Evolutionary conservation across 1,140 invertebrate species (phyloP).

Genomic region (Leptinotarsa texana): DNA sequence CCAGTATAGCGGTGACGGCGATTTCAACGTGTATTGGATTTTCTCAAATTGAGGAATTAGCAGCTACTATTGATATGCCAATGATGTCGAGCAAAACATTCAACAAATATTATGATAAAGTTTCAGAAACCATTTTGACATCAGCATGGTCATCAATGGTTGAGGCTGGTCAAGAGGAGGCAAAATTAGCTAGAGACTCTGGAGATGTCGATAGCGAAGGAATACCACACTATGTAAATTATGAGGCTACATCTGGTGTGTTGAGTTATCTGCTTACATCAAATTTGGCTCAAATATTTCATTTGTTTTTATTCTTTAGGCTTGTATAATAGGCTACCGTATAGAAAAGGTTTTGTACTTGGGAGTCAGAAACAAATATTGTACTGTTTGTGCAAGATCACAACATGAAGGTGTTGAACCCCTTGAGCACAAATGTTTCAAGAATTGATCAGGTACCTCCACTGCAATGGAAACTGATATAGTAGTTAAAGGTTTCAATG

Average conservation of each 20-base stretch:
- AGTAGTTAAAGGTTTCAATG: conserved; percentile 51
- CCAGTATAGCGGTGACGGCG: background rate
- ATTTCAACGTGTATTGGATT: conserved; percentile 21
- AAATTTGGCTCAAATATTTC: background rate
- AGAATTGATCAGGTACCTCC: conserved; percentile 43
- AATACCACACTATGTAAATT: conserved; percentile 32
- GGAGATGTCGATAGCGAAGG: conserved; percentile 40
- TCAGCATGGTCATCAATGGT: conserved; percentile 38
- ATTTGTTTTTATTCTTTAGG: background rate
- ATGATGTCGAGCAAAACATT: conserved; percentile 13
- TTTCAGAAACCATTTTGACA: background rate
- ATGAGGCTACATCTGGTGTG: conserved; percentile 50
- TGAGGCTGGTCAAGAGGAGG: conserved; percentile 44
- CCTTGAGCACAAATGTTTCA: conserved; percentile 31
- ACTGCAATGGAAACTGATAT: conserved; percentile 53
- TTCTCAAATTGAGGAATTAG: background rate
- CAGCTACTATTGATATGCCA: conserved; percentile 19
- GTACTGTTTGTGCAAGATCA: conserved; percentile 27
- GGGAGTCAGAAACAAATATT: conserved; percentile 52
- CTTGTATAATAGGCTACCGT: conserved; percentile 38
- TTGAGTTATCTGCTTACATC: conserved; percentile 19
- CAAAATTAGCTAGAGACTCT: background rate
- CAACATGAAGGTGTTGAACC: background rate
- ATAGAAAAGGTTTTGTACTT: conserved; percentile 35
- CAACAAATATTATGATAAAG: background rate